Conservation (phyloP, 1,140 invertebrate genomes). For the Cyrtorhinus lividipennis region DNA sequence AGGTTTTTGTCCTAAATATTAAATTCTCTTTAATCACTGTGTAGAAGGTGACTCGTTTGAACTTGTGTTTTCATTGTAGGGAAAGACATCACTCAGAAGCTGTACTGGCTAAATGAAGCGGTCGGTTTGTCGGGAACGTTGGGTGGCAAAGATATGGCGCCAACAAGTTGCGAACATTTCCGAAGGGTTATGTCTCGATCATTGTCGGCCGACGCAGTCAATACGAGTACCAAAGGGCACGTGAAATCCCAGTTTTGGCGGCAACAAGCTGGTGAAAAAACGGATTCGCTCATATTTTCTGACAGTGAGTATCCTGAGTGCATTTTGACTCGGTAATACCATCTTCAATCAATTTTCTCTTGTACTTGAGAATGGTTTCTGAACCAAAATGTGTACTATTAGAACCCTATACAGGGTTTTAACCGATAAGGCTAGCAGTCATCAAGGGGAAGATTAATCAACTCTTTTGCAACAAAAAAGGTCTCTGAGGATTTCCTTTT, state of each 20-base stretch:
- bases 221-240: slow-evolving; percentile 54
- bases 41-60: too few species aligned
- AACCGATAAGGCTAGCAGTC: too few species aligned
- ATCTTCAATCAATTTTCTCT: too few species aligned
- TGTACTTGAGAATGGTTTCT: too few species aligned
- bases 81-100: slow-evolving; percentile 71
- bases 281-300: slow-evolving; percentile 31
- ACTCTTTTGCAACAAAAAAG: too few species aligned
- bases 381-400: too few species aligned
- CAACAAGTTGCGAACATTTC: slow-evolving; percentile 29
- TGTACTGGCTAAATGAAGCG: slow-evolving; percentile 65
- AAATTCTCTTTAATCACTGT: too few species aligned
- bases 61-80: too few species aligned
- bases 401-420: too few species aligned
- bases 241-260: slow-evolving; percentile 52
- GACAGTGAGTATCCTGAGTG: slow-evolving; percentile 28
- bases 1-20: too few species aligned
- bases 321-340: not conserved
- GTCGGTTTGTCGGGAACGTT: slow-evolving; percentile 36
- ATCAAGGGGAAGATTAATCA: too few species aligned
- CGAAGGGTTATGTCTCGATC: slow-evolving; percentile 42
- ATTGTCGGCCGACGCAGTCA: slow-evolving; percentile 60
- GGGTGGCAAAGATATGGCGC: slow-evolving; percentile 30
- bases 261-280: slow-evolving; percentile 27
- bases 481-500: too few species aligned